Conservation (phyloP, 1,140 invertebrate genomes). For the Diprion similis region DNA sequence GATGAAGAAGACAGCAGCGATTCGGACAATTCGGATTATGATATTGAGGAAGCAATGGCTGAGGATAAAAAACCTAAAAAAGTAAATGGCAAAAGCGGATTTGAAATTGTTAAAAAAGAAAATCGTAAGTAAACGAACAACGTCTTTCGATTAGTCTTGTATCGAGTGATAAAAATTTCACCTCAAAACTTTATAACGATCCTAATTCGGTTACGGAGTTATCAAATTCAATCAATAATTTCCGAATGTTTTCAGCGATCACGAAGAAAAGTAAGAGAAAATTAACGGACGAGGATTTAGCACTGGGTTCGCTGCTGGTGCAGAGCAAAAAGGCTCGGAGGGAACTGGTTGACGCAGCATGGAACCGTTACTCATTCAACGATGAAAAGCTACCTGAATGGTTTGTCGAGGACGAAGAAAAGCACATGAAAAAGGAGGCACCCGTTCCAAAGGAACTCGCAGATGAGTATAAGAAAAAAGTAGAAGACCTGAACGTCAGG, state of each 20-base stretch:
- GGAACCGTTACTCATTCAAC: slow-evolving; percentile 90
- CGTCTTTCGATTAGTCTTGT: not conserved
- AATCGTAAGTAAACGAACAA: slow-evolving; percentile 51
- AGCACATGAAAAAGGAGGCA: slow-evolving; percentile 82
- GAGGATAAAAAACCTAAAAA: slow-evolving; percentile 45
- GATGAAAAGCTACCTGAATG: slow-evolving; percentile 93
- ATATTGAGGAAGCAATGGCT: slow-evolving; percentile 62
- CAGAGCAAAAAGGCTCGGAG: slow-evolving; percentile 85
- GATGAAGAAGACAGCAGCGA: slow-evolving; percentile 57
- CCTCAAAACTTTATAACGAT: not conserved
- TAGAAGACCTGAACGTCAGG: slow-evolving; percentile 89
- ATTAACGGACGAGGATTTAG: slow-evolving; percentile 85
- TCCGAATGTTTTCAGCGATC: slow-evolving; percentile 38
- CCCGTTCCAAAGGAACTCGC: slow-evolving; percentile 81
- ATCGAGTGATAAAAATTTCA: not conserved
- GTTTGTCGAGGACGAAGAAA: slow-evolving; percentile 95
- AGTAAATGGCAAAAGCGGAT: slow-evolving; percentile 63
- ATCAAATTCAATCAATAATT: slow-evolving; percentile 12
- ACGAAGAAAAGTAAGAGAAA: slow-evolving; percentile 68
- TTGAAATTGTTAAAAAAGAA: slow-evolving; percentile 73
- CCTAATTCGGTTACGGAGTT: not conserved
- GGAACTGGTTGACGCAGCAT: slow-evolving; percentile 86
- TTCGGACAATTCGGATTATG: slow-evolving; percentile 66
- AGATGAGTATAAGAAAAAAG: slow-evolving; percentile 75
- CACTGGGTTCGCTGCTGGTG: slow-evolving; percentile 84